Conservation (phyloP, 2,113 vertebrate genomes). For the Dasypus novemcinctus region DNA sequence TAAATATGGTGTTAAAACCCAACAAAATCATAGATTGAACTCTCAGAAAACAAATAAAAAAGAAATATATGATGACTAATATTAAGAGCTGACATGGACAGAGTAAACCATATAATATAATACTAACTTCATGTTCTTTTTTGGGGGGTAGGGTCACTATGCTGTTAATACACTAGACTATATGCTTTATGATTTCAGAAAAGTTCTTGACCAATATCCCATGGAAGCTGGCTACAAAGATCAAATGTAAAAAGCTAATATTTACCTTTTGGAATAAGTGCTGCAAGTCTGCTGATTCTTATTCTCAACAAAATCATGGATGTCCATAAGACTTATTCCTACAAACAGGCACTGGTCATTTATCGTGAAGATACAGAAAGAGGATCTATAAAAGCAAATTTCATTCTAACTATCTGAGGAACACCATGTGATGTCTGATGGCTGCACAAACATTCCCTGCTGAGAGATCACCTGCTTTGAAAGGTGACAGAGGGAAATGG, state of each 20-base stretch:
- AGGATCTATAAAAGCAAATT: background rate
- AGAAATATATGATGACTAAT: background rate
- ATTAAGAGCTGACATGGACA: background rate
- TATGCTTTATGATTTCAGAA: background rate
- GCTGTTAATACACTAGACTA: background rate
- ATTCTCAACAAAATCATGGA: background rate
- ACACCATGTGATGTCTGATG: background rate
- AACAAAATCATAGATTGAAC: background rate
- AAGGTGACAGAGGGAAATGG: background rate
- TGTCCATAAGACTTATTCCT: background rate
- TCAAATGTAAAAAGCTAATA: constrained; percentile 10
- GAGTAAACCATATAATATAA: background rate
- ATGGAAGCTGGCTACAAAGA: background rate
- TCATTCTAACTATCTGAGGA: background rate
- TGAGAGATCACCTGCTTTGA: no score
- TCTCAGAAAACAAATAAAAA: background rate
- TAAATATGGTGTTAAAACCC: background rate
- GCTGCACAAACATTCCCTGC: background rate
- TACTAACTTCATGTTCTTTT: background rate
- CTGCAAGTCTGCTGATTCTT: background rate
- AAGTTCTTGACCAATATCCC: background rate
- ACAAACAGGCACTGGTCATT: background rate
- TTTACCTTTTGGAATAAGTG: background rate
- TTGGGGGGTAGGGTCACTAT: background rate
- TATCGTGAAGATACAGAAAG: background rate